Base-by-base conservation (phyloP, 92 coral and sea anemone species). In the Plumapathes pennacea region DNA sequence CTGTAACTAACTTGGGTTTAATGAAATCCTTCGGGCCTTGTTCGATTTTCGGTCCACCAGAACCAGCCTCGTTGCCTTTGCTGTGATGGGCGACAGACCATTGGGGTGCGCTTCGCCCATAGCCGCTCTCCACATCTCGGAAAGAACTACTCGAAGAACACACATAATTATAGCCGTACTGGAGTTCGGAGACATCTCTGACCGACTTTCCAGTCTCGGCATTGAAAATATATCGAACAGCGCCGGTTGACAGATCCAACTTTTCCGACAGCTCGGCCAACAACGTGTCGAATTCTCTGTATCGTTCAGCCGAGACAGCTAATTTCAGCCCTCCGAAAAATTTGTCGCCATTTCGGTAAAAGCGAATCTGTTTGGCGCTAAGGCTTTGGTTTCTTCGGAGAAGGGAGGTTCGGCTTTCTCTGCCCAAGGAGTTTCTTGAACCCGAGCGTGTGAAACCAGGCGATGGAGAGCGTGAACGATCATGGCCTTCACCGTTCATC, bases 291-390 rank as follows among this genome's bases (percentile, higher is more conserved):
- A 89, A 88, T 57, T 91, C 96, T 32, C 84, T 91, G 86, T 91
- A 91, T 53, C 97, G 96, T 54, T 91, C 97, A 26, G 57, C 67
- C 36, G 97, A 91, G 43, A 91, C 97, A 23, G 97, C 97, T 29
- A 91, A 84, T 72, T 91, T 88, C 3, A 91, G 82, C 51, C 97
- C 97, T 8, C 68, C 54, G 57, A 84, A 88, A 71, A 88, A 83
- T 61, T 70, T 90, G 81, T 88, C 97, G 31, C 97, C 96, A 73
- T 91, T 91, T 65, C 96, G 51, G 84, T 79, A 91, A 76, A 91
- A 91, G 72, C 92, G 89, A 56, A 91, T 80, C 80, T 91, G 97
- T 34, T 87, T 91, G 75, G 97, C 97, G 60, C 84, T 82, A 34
- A 82, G 67, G 24, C 95, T 86, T 62, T 90, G 97, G 89, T 91